These are phyloP conservation scores for Drosophila subobscura DNA, from an alignment of 1,140 invertebrate genomes.

Conservation along the genomic window DNA sequence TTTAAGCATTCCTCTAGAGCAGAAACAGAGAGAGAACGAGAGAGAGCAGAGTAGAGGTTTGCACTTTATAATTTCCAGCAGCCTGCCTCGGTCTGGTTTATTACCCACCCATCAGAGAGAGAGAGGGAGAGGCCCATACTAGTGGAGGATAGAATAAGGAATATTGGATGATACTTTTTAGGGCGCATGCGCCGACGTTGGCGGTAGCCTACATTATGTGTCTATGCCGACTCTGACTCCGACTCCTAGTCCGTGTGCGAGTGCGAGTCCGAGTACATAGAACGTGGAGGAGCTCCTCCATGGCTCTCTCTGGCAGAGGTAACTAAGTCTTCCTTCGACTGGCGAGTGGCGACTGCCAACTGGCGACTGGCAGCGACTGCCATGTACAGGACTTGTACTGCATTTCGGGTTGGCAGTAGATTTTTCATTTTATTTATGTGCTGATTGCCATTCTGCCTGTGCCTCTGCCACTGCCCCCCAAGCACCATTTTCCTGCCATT, in stretches of 20 bases:
- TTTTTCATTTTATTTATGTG: slow-evolving; percentile 83
- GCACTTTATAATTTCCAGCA: slow-evolving; percentile 76
- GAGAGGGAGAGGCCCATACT: slow-evolving; percentile 4
- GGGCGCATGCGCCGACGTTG: slow-evolving; percentile 47
- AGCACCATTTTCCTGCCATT: background rate
- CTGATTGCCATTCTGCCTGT: slow-evolving; percentile 22
- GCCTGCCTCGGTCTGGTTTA: slow-evolving; percentile 62
- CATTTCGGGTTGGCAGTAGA: slow-evolving; percentile 78
- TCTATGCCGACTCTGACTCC: slow-evolving; percentile 36
- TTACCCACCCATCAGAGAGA: slow-evolving; percentile 38
- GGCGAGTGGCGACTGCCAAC: slow-evolving; percentile 32
- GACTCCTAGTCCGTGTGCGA: background rate
- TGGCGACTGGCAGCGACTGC: slow-evolving; percentile 41
- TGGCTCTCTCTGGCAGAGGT: slow-evolving; percentile 13
- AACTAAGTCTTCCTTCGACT: slow-evolving; percentile 58
- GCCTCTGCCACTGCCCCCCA: slow-evolving; percentile 19
- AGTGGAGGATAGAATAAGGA: background rate
- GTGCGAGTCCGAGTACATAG: slow-evolving; percentile 25
- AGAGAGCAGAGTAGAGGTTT: slow-evolving; percentile 1
- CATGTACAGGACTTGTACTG: slow-evolving; percentile 71
- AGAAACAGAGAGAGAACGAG: background rate
- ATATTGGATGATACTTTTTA: background rate
- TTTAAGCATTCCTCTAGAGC: slow-evolving; percentile 71
- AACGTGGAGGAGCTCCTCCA: background rate
- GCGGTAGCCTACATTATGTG: slow-evolving; percentile 78